A percentile compares a stretch with the other conserved stretches of the same genome.
These are phyloP conservation scores for Orgyia antiqua DNA, from an alignment of 2,888 invertebrate genomes.

Conservation along the genomic window DNA sequence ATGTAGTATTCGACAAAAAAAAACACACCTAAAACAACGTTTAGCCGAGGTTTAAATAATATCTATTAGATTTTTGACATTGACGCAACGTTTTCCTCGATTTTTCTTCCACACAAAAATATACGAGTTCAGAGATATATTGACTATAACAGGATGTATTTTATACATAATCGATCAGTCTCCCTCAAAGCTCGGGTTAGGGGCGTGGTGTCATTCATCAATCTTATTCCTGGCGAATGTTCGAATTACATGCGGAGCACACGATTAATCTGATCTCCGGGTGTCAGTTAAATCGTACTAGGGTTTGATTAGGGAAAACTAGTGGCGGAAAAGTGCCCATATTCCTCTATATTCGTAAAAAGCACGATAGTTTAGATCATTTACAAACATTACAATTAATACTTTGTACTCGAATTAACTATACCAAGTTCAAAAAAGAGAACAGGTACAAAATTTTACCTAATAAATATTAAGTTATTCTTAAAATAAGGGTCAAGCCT, in stretches of 20 bases:
- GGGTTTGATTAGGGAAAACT: slow-evolving; percentile 14
- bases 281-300: slow-evolving; percentile 18
- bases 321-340: slow-evolving; percentile 4
- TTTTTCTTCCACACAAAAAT: background rate
- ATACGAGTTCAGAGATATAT: slow-evolving; percentile 2
- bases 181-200: slow-evolving; percentile 16
- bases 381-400: too few relatives aligned
- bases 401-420: too few relatives aligned
- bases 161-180: slow-evolving; percentile 25
- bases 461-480: too few relatives aligned
- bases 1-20: too few relatives aligned
- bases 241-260: slow-evolving; percentile 27
- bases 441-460: too few relatives aligned
- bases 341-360: background rate
- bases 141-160: slow-evolving; percentile 10
- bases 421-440: too few relatives aligned
- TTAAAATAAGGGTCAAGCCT: too few relatives aligned
- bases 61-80: too few relatives aligned
- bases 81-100: background rate
- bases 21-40: too few relatives aligned
- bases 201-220: slow-evolving; percentile 25
- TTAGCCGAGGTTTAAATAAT: too few relatives aligned
- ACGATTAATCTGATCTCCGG: slow-evolving; percentile 31
- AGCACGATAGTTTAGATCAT: background rate
- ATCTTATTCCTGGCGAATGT: slow-evolving; percentile 24